Conservation (phyloP, 2,113 vertebrate genomes). For the Hippolais icterina region DNA sequence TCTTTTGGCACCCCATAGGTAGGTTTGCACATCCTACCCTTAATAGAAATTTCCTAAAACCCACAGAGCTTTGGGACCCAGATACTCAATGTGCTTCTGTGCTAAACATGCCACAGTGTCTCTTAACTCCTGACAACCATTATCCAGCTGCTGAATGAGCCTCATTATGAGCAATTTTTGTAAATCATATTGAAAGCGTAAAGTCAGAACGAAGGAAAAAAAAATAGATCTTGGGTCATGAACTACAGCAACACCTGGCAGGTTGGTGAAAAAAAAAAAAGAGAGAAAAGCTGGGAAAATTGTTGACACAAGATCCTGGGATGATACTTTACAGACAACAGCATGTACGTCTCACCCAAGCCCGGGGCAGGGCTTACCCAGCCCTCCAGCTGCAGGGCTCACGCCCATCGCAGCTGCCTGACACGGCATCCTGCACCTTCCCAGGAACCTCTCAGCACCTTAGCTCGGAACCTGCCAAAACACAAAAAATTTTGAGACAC, state of each 20-base stretch:
- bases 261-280: neutral
- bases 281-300: conserved; percentile 3
- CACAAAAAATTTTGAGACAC: neutral
- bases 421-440: neutral
- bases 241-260: conserved; percentile 56
- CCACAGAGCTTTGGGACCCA: conserved; percentile 14
- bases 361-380: conserved; percentile 57
- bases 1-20: neutral
- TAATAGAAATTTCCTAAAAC: neutral
- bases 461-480: neutral
- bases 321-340: conserved; percentile 19
- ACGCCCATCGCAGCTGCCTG: conserved; percentile 35
- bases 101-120: conserved; percentile 59
- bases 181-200: conserved; percentile 57
- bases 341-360: conserved; percentile 19
- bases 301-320: conserved; percentile 55
- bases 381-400: conserved; percentile 38
- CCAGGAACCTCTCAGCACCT: neutral
- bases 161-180: conserved; percentile 68
- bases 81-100: conserved; percentile 41
- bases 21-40: neutral
- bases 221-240: conserved; percentile 7
- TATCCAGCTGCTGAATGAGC: conserved; percentile 70
- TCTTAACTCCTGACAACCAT: conserved; percentile 68
- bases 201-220: conserved; percentile 26